Evolutionary conservation across 1,140 invertebrate genomes (phyloP), one percentile per base, ranked within the genome.

Genomic region (Drosophila biarmipes): DNA sequence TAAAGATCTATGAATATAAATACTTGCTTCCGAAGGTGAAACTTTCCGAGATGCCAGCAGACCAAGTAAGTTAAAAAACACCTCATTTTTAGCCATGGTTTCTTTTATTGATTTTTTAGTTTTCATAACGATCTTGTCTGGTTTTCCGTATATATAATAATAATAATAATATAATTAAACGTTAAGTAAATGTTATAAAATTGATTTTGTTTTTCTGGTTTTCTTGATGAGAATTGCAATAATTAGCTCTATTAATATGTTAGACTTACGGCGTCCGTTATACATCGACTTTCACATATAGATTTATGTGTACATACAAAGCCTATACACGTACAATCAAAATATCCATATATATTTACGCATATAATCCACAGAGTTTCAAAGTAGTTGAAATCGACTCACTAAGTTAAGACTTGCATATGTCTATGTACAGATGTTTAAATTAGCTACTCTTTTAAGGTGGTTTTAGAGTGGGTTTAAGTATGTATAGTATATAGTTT

Each of bases 141-240:
- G 51, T 54, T 77, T 67, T 57, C 67, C 51, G 78, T 69, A 74
- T 57, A 75, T 62, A 48, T 69, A 57, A 72, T 69, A 63, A 63
- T 59, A 59, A 38, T 59, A 59, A 38, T 61, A 61, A 68, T 76
- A 78, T 81, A 74, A 49, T 78, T 87, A 86, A 86, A 87, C 69
- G 74, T 87, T 86, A 87, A 81, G 82, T 86, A 87, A 86, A 86
- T 87, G 78, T 81, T 86, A 86, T 87, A 86, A 87, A 86, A 86
- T 68, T 51, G 73, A 34, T 66, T 63, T 64, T 29, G 59, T 72
- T 38, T 61, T 24, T 29, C 21, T 67, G 53, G 19, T 51, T 46
- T 29, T 29, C 24, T 38, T 52, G 35, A 78, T 84, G 82, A 86
- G 82, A 86, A 87, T 87, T 87, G 82, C 82, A 75, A 52, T 86